Percentiles rank a stretch among this genome's conserved stretches.
phyloP scores from a whole-genome alignment of 2,888 invertebrate genomes.

The Pardosa pseudoannulata region DNA sequence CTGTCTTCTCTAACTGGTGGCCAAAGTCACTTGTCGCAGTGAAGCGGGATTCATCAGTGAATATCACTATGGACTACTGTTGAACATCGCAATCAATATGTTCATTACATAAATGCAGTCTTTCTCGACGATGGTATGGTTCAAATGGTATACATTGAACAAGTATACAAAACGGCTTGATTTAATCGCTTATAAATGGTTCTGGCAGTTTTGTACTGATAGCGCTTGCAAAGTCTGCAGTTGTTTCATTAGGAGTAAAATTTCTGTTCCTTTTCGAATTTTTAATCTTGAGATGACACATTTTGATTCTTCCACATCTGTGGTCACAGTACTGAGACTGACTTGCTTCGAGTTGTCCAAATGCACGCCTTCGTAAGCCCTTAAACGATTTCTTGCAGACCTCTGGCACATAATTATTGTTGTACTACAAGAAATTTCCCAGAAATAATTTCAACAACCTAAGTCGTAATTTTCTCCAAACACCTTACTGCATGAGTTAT shows the following conservation, averaged over 20 bases:
- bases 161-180: slow-evolving; percentile 18
- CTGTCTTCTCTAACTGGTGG: slow-evolving; percentile 10
- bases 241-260: neutral
- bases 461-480: no score
- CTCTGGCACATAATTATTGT: no score
- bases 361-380: slow-evolving; percentile 7
- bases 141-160: slow-evolving; percentile 14
- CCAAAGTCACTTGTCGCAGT: slow-evolving; percentile 8
- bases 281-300: slow-evolving; percentile 31
- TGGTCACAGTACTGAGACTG: neutral
- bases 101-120: slow-evolving; percentile 6
- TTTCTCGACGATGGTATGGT: slow-evolving; percentile 7
- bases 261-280: slow-evolving; percentile 29
- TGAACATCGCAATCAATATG: neutral
- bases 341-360: slow-evolving; percentile 30
- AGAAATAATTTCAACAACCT: no score
- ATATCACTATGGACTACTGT: slow-evolving; percentile 4
- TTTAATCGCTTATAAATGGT: neutral
- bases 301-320: slow-evolving; percentile 26
- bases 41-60: slow-evolving; percentile 23
- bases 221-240: slow-evolving; percentile 23
- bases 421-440: no score
- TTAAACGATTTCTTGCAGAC: neutral
- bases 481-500: no score
- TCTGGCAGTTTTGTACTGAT: slow-evolving; percentile 15